Percentiles rank a stretch among this genome's conserved stretches.
phyloP scores from a whole-genome alignment of 1,140 invertebrate genomes.

The Drosophila carrolli region DNA sequence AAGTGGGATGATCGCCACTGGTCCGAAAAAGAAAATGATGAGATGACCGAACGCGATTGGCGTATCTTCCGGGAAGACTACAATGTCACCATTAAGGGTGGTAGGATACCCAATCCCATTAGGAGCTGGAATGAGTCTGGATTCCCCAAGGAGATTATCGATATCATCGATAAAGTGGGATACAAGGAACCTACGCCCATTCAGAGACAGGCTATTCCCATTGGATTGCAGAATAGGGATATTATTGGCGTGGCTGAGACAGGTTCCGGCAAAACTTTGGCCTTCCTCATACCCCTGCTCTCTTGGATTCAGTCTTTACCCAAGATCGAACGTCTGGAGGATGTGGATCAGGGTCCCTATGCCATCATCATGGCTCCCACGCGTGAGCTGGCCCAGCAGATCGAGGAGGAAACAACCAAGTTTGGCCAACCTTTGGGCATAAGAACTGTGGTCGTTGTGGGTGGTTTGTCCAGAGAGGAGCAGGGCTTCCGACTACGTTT shows the following conservation, averaged over 20 bases:
- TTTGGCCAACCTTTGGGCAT: slow-evolving; percentile 98
- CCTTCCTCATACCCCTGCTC: slow-evolving; percentile 98
- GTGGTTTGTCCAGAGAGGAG: slow-evolving; percentile 98
- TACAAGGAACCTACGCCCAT: slow-evolving; percentile 99
- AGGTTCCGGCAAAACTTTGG: slow-evolving; percentile 98
- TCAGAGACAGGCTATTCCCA: slow-evolving; percentile 99
- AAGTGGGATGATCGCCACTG: slow-evolving; percentile 99
- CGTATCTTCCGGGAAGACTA: slow-evolving; percentile 99
- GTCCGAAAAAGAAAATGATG: slow-evolving; percentile 96
- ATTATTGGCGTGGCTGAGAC: slow-evolving; percentile 99
- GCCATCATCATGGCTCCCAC: slow-evolving; percentile 99
- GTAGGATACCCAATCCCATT: slow-evolving; percentile 98
- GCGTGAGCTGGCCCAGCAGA: slow-evolving; percentile 99
- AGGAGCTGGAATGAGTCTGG: slow-evolving; percentile 97
- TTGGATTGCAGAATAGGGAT: slow-evolving; percentile 98
- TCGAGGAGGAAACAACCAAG: slow-evolving; percentile 99
- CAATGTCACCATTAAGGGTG: slow-evolving; percentile 99
- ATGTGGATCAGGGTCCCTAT: slow-evolving; percentile 98
- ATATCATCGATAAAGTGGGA: slow-evolving; percentile 97
- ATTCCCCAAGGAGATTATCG: slow-evolving; percentile 96
- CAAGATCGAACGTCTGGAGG: slow-evolving; percentile 96
- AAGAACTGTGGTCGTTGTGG: slow-evolving; percentile 98
- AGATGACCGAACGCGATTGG: slow-evolving; percentile 99
- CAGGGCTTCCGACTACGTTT: slow-evolving; percentile 98
- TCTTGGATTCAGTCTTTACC: slow-evolving; percentile 99